Base-by-base conservation (phyloP, 92 coral and sea anemone species). In the Actinostola sp. region DNA sequence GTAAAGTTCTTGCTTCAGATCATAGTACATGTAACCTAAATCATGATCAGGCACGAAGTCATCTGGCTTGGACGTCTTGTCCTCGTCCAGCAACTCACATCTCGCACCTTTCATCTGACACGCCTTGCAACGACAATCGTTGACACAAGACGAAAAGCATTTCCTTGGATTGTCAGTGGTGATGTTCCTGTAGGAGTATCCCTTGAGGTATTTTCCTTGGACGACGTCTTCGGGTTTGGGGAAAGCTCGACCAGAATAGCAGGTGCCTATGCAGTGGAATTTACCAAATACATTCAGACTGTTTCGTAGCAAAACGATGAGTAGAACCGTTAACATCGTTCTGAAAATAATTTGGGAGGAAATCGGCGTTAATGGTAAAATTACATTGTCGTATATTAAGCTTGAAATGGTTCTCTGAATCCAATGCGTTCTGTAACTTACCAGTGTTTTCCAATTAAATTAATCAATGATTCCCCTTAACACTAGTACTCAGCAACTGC, bases 41-140 rank as follows among this genome's bases (percentile, higher is more conserved):
- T 17, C 20, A 17, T 17, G n/a, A n/a, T n/a, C n/a, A n/a, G n/a
- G n/a, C n/a, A n/a, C n/a, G n/a, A n/a, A n/a, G n/a, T n/a, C n/a
- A n/a, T n/a, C n/a, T n/a, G n/a, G n/a, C n/a, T n/a, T 7, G 54
- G 21, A 48, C n/a, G 4, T 48, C 9, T 48, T 8, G 54, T 48
- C 54, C 4, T 4, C 9, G n/a, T 48, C 54, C 4, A 48, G 54
- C 9, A 48, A 21, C 60, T 53, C 60, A 53, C 60, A 53, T 53
- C 60, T 53, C 25, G 60, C 15, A 9, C 25, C 60, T 53, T 53
- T 53, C 60, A 53, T 53, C 60, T 53, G 60, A 24, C 60, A 53
- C 60, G 60, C 60, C 60, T 53, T 53, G 25, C 60, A 53, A 9
- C 54, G 54, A 48, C 54, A 48, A 48, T 48, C 54, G 3, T 17